Percentiles rank a stretch among this genome's conserved stretches.
These are phyloP conservation scores for Pristionchus entomophagus DNA, from an alignment of 2,888 invertebrate genomes.

Conservation along the genomic window DNA sequence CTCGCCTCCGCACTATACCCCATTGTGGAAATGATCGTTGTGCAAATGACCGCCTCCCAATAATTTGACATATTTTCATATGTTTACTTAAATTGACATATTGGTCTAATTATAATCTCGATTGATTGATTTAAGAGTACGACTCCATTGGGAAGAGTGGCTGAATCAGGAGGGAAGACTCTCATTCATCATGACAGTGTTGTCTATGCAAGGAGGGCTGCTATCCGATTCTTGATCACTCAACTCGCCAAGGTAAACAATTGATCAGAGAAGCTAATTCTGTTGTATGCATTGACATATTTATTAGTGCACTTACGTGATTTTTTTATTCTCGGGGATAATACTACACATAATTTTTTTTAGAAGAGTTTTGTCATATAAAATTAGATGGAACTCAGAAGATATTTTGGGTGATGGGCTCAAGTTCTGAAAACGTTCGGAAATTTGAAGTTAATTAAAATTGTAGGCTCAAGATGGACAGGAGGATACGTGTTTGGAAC, in stretches of 20 bases:
- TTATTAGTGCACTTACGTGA: too few relatives aligned
- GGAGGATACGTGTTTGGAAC: conserved; percentile 8
- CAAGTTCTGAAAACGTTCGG: not conserved
- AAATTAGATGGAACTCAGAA: too few relatives aligned
- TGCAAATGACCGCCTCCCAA: too few relatives aligned
- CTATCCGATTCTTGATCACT: conserved; percentile 30
- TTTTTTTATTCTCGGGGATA: too few relatives aligned
- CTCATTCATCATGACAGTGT: conserved; percentile 23
- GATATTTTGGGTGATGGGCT: too few relatives aligned
- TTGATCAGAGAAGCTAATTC: not conserved
- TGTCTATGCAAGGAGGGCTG: conserved; percentile 31
- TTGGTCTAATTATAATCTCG: too few relatives aligned
- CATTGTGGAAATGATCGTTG: too few relatives aligned
- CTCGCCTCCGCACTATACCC: not conserved
- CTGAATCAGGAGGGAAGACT: not conserved
- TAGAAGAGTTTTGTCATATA: too few relatives aligned
- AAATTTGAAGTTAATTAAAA: not conserved
- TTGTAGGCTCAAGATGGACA: not conserved
- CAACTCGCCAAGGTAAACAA: conserved; percentile 15
- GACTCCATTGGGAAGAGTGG: not conserved
- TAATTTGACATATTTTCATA: not conserved
- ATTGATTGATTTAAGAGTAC: not conserved
- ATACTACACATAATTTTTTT: too few relatives aligned
- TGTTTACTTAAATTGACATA: too few relatives aligned
- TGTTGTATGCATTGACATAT: too few relatives aligned